These are phyloP conservation scores for Augochlorella aurata DNA, from an alignment of 2,888 invertebrate genomes.

Conservation along the genomic window DNA sequence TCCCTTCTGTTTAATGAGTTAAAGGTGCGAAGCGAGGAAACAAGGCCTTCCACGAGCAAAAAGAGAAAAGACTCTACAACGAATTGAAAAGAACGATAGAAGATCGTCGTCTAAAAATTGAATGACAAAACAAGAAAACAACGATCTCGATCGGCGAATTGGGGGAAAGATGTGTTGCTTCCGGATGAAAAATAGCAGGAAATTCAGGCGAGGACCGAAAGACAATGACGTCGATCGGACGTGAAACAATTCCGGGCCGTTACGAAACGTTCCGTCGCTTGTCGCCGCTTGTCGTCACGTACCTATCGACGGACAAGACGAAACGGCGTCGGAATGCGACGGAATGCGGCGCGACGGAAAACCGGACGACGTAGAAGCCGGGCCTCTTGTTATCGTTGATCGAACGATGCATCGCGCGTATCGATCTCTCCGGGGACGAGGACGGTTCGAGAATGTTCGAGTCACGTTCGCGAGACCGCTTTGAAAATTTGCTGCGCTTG, in stretches of 20 bases:
- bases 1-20: no score
- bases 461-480: neutral
- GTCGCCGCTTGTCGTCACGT: neutral
- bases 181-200: no score
- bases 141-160: no score
- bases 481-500: no score
- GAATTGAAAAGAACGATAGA: no score
- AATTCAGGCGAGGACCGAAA: no score
- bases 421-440: neutral
- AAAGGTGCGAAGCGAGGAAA: no score
- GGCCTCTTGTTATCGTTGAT: neutral
- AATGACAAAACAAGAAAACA: no score
- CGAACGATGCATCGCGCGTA: neutral
- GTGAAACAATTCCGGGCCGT: neutral
- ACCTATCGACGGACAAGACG: neutral
- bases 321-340: neutral
- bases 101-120: no score
- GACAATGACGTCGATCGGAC: neutral
- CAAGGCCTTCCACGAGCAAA: no score
- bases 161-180: no score
- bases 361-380: neutral
- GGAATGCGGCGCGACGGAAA: neutral
- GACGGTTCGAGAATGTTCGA: neutral
- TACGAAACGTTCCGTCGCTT: neutral
- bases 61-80: no score